Evolutionary conservation across 2,797 vertebrate species (phyloP).

Genomic region (Hydrocynus forskahlii): DNA sequence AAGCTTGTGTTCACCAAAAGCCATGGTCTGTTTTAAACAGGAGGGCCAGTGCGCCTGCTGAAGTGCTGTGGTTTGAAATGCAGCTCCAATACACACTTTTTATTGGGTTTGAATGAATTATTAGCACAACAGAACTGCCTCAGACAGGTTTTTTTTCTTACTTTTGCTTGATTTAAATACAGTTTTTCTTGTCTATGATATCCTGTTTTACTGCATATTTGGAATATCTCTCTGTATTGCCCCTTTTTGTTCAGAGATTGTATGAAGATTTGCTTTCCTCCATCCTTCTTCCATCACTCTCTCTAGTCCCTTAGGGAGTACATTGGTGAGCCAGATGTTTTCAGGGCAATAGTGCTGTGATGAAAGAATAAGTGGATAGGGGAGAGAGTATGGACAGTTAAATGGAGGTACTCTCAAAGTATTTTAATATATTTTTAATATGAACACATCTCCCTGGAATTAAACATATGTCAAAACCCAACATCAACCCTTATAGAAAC

Average conservation of each 20-base stretch:
- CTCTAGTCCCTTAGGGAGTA: background rate
- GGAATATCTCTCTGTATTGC: background rate
- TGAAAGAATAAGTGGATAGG: slow-evolving; percentile 4
- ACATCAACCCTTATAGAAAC: no score
- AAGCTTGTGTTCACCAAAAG: slow-evolving; percentile 3
- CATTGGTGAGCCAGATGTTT: no score
- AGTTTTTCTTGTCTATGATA: no score
- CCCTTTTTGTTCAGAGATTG: background rate
- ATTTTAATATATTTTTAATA: no score
- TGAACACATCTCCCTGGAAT: no score
- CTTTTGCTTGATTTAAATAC: background rate
- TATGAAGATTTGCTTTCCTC: background rate
- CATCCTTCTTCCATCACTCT: background rate
- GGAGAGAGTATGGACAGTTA: slow-evolving; percentile 16
- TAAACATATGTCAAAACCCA: no score
- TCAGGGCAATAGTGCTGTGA: background rate
- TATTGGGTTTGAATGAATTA: slow-evolving; percentile 27
- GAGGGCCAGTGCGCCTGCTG: slow-evolving; percentile 1
- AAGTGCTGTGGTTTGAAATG: slow-evolving; percentile 31
- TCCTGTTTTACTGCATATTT: background rate
- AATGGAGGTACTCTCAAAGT: slow-evolving; percentile 47
- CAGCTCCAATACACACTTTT: slow-evolving; percentile 22
- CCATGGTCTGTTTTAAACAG: slow-evolving; percentile 26
- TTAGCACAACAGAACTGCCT: slow-evolving; percentile 4
- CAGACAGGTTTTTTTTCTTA: background rate